Evolutionary conservation across 30 jellyfish, hydroid and myxozoan species (phyloP).

Genomic region (Chrysaora quinquecirrha): DNA sequence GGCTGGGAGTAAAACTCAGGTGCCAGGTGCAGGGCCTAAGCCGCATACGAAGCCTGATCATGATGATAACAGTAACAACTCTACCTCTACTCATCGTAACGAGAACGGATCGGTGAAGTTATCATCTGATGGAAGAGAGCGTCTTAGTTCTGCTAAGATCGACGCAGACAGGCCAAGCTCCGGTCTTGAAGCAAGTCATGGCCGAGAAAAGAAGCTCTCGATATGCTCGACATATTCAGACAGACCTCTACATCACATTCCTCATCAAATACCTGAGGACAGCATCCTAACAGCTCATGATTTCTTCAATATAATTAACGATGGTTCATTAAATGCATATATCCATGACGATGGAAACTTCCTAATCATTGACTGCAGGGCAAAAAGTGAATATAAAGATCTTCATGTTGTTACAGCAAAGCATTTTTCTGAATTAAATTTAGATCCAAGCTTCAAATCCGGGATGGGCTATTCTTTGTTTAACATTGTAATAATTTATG

Average conservation of each 20-base stretch:
- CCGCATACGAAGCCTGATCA: neutral
- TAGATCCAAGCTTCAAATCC: conserved; percentile 27
- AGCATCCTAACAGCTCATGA: conserved; percentile 65
- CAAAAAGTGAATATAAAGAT: conserved; percentile 1
- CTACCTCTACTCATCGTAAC: neutral
- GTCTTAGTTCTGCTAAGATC: neutral
- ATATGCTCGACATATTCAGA: conserved; percentile 57
- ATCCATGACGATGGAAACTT: conserved; percentile 75
- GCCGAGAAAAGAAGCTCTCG: conserved; percentile 57
- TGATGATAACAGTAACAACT: neutral
- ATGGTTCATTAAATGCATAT: conserved; percentile 71
- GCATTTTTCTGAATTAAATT: conserved; percentile 29
- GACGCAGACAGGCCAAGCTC: conserved; percentile 8
- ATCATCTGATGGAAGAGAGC: neutral
- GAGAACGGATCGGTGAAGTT: neutral
- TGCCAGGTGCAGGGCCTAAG: conserved; percentile 17
- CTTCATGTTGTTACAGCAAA: conserved; percentile 74
- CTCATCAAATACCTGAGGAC: conserved; percentile 65
- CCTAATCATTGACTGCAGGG: conserved; percentile 73
- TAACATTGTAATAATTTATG: conserved; percentile 54
- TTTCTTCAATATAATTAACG: conserved; percentile 73
- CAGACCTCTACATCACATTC: conserved; percentile 31
- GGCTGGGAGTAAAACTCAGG: conserved; percentile 3
- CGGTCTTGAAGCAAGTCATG: conserved; percentile 26
- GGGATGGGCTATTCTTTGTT: conserved; percentile 49